Evolutionary conservation across 2,113 vertebrate genomes (phyloP), one percentile per base, ranked within the genome.

Genomic region (Pipa parva): DNA sequence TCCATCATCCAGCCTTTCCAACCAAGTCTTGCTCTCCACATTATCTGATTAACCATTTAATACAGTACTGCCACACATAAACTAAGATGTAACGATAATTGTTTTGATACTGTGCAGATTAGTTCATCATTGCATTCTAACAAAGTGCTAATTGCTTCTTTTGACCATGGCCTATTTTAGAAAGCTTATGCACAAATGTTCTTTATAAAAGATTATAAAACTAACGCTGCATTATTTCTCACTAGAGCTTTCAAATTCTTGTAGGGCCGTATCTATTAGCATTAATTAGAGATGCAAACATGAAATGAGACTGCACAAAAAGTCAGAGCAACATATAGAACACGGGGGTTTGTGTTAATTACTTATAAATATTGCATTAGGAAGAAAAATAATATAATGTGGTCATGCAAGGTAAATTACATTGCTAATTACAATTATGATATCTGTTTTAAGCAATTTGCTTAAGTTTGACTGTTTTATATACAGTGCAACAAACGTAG

Each of bases 141-240:
- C 84, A 81, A 85, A 81, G 84, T 87, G 87, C 83, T 90, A 89
- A 89, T 90, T 88, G 85, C 85, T 85, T 78, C 84, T 83, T 88
- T 89, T 88, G 89, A 89, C 83, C 86, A 89, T 0, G 85, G 84
- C 88, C 86, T 80, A 80, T 79, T 86, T 86, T 88, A 84, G 75
- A 78, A 84, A 80, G 83, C 78, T 82, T 84, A 78, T 85, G 81
- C 74, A 79, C 76, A 81, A 85, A 81, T 83, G 79, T 81, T 79
- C 77, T 78, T 81, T 77, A 73, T 86, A 79, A 77, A 79, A 80
- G 81, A 89, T 83, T 80, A 79, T 77, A 80, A 80, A 87, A 75
- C 82, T 85, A 85, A 84, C 83, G 65, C 84, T 79, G 86, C 78
- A 85, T 90, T 89, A 87, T 85, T 89, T 89, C 77, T 86, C 73